Conservation (phyloP, 2,113 vertebrate genomes). For the Eidolon helvum region DNA sequence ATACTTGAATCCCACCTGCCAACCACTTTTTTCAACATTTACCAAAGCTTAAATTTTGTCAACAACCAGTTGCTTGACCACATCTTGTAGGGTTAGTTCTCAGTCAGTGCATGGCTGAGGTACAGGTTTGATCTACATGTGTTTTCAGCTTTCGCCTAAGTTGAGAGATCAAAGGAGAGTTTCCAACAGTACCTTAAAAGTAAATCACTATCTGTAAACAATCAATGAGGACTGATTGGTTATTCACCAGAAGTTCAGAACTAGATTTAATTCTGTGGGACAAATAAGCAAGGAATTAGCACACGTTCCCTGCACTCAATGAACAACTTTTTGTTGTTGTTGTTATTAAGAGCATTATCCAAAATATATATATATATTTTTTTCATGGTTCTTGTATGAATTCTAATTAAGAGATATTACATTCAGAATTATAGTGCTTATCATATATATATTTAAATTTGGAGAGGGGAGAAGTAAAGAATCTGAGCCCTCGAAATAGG, state of each 20-base stretch:
- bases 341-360: background rate
- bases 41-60: conserved; percentile 27
- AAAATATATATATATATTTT: background rate
- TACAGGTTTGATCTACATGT: background rate
- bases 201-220: background rate
- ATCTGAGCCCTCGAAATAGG: background rate
- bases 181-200: background rate
- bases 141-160: conserved; percentile 4
- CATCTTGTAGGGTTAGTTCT: background rate
- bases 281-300: background rate
- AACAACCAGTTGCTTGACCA: background rate
- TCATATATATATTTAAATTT: background rate
- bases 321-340: background rate
- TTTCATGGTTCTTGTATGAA: no score
- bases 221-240: background rate
- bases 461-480: background rate
- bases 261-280: background rate
- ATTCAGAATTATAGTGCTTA: no score
- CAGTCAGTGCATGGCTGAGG: background rate
- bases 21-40: background rate
- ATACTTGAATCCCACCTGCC: background rate
- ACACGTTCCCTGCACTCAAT: background rate
- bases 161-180: background rate
- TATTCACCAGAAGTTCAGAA: background rate
- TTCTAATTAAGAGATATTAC: no score